Conservation (phyloP, 2,113 vertebrate genomes). For the Motacilla alba region DNA sequence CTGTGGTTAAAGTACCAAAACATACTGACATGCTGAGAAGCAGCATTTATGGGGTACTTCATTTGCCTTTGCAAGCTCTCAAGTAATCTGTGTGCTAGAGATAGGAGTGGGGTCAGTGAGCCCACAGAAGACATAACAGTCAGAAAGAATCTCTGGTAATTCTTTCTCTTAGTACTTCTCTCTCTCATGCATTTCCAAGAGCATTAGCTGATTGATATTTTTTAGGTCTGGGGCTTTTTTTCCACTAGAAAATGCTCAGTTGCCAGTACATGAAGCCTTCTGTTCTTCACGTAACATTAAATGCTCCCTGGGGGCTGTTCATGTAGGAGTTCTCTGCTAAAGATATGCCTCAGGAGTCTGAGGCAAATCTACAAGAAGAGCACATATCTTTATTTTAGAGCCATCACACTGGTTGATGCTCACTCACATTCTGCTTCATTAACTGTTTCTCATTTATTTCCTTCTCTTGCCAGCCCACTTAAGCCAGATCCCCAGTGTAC, state of each 20-base stretch:
- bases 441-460: constrained; percentile 15
- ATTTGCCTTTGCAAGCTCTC: not conserved
- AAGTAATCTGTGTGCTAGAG: not conserved
- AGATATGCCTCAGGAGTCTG: constrained; percentile 23
- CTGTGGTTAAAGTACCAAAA: not conserved
- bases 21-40: not conserved
- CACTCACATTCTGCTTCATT: constrained; percentile 29
- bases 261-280: not conserved
- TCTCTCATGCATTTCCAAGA: not conserved
- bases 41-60: not conserved
- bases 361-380: not conserved
- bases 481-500: not conserved
- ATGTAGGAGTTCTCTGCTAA: not conserved
- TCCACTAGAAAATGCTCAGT: not conserved
- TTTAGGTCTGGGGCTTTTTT: not conserved
- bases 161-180: not conserved
- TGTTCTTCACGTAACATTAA: not conserved
- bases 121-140: not conserved
- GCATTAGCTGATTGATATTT: not conserved
- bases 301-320: not conserved
- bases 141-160: not conserved
- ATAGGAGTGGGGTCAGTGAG: not conserved
- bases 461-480: not conserved
- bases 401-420: not conserved
- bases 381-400: constrained; percentile 9